Evolutionary conservation across 2,888 invertebrate genomes (phyloP).

Genomic region (Molanna angustata): DNA sequence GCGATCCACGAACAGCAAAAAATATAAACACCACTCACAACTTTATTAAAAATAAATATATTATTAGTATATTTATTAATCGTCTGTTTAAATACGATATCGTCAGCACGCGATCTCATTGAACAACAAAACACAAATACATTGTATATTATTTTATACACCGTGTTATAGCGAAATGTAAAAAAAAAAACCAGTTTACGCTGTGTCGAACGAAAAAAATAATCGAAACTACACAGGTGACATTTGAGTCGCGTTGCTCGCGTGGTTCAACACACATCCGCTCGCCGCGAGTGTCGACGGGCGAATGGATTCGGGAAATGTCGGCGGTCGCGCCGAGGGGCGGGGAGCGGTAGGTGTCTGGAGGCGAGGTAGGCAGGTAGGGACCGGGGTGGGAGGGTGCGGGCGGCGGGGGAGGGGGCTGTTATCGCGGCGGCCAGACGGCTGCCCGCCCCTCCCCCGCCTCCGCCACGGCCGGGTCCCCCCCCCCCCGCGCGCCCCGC

Average conservation of each 20-base stretch:
- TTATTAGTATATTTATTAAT: too few species aligned
- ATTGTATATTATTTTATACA: too few species aligned
- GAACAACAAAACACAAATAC: too few species aligned
- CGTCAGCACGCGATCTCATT: too few species aligned
- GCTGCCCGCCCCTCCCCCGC: constrained; percentile 55
- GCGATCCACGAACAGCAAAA: too few species aligned
- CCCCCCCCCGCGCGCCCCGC: constrained; percentile 40
- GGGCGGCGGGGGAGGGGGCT: constrained; percentile 47
- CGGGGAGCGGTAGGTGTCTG: constrained; percentile 42
- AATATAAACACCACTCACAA: too few species aligned
- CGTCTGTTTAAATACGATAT: too few species aligned
- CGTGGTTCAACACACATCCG: not conserved
- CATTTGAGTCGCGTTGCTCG: not conserved
- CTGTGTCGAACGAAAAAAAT: too few species aligned
- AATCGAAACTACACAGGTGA: too few species aligned
- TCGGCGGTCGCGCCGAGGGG: constrained; percentile 37
- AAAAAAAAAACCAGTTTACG: too few species aligned
- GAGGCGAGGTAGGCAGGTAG: constrained; percentile 37
- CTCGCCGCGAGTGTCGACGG: constrained; percentile 10
- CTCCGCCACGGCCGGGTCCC: constrained; percentile 46
- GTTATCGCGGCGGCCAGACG: constrained; percentile 56
- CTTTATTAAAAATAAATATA: too few species aligned
- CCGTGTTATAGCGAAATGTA: too few species aligned
- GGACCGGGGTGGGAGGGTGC: constrained; percentile 44
- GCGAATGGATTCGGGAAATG: constrained; percentile 35